Percentiles rank a stretch among this genome's conserved stretches.
These are phyloP conservation scores for Acomys russatus DNA, from an alignment of 2,797 vertebrate species.

Conservation along the genomic window DNA sequence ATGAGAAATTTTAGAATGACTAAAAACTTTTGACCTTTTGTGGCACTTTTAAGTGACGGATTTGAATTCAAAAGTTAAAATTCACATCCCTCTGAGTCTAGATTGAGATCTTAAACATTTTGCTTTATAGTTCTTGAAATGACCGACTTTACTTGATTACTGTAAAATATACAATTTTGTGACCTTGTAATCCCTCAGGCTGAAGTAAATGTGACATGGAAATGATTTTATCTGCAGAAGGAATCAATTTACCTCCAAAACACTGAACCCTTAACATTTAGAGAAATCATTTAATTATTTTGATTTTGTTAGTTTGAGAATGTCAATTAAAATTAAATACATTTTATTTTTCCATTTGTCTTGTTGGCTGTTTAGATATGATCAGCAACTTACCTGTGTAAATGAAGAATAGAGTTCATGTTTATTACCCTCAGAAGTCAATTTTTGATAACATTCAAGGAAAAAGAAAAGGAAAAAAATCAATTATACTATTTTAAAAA, in stretches of 20 bases:
- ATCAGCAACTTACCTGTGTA: background rate
- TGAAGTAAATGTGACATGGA: background rate
- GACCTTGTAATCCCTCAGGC: background rate
- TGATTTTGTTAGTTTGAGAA: conserved; percentile 23
- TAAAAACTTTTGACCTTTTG: background rate
- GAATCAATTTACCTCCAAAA: background rate
- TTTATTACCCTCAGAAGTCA: conserved; percentile 10
- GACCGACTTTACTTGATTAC: background rate
- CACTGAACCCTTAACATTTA: background rate
- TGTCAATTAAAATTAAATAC: conserved; percentile 1
- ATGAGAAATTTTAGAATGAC: background rate
- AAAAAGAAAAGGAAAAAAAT: background rate
- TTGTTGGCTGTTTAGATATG: background rate
- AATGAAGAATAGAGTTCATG: background rate
- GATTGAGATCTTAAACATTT: conserved; percentile 14
- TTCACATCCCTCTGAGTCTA: background rate
- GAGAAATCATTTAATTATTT: conserved; percentile 11
- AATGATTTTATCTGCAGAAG: background rate
- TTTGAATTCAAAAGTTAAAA: conserved; percentile 57
- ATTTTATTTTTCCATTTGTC: background rate
- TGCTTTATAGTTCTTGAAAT: background rate
- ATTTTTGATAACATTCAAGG: background rate
- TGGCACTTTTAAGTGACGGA: background rate
- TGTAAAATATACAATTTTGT: background rate
- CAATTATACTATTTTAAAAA: background rate